phyloP scores from a whole-genome alignment of 2,797 vertebrate species.

The Fratercula arctica region DNA sequence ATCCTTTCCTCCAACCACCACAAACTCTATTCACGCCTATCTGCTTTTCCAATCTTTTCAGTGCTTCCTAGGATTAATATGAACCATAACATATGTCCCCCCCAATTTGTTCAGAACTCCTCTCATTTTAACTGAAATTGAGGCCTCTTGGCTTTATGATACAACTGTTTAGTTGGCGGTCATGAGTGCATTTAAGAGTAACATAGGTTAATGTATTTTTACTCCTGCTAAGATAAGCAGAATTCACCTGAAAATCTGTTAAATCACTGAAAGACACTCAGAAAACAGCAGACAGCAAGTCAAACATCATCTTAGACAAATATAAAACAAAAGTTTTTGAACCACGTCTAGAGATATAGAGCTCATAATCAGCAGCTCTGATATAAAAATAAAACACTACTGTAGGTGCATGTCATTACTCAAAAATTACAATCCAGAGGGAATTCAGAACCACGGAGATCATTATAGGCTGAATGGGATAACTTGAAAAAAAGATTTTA shows the following conservation, averaged over 20 bases:
- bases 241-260: neutral
- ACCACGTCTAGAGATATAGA: neutral
- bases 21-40: neutral
- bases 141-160: neutral
- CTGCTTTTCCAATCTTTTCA: neutral
- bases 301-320: neutral
- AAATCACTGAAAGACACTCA: neutral
- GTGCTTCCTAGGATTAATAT: neutral
- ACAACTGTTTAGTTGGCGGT: neutral
- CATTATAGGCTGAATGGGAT: neutral
- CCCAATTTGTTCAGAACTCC: neutral
- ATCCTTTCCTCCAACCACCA: neutral
- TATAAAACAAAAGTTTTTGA: neutral
- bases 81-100: neutral
- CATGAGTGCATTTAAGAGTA: neutral
- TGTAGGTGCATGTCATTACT: neutral
- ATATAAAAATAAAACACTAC: neutral
- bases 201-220: neutral
- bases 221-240: neutral
- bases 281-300: neutral
- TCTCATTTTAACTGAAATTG: neutral
- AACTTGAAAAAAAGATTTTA: neutral
- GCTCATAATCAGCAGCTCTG: neutral
- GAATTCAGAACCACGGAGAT: neutral
- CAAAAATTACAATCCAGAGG: neutral